Evolutionary conservation across 1,140 invertebrate genomes (phyloP), one percentile per base, ranked within the genome.

Genomic region (Calephelis nemesis): DNA sequence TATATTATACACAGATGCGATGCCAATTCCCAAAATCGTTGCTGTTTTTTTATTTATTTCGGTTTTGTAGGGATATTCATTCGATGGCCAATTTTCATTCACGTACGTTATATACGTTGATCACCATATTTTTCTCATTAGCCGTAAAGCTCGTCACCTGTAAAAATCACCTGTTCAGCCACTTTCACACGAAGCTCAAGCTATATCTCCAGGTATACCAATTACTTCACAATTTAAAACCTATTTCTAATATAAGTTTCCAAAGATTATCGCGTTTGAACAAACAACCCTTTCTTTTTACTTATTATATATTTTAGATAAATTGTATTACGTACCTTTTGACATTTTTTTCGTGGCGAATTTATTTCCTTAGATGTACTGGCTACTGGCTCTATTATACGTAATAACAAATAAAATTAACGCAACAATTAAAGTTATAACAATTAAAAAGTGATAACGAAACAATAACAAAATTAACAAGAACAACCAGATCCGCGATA

Each of bases 51-150:
- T n/a, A n/a, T n/a, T n/a, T n/a, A n/a, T n/a, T n/a, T n/a, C n/a
- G n/a, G n/a, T n/a, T n/a, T n/a, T n/a, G n/a, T n/a, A n/a, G n/a
- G n/a, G n/a, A n/a, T n/a, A n/a, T n/a, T n/a, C n/a, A n/a, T n/a
- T n/a, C n/a, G 42, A 9, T 48, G 70, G 70, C 70, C 70, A 72
- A 58, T 60, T 68, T 60, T 68, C 48, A 39, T 65, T 64, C 15
- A 72, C 52, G 40, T 72, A 49, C 64, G n/a, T 60, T 64, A 49
- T 63, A 72, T 30, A 45, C 30, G 54, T 72, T 72, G 10, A 72
- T 68, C 11, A 68, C 13, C 69, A 71, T 71, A 62, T 60, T 62
- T 50, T 71, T 71, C 42, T 71, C 65, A 40, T 62, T 70, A 11
- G 47, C 30, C 9, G 63, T 70, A 65, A 70, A 70, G 39, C 49